These are phyloP conservation scores for Eleutherodactylus coqui DNA, from an alignment of 2,797 vertebrate genomes.

Conservation along the genomic window DNA sequence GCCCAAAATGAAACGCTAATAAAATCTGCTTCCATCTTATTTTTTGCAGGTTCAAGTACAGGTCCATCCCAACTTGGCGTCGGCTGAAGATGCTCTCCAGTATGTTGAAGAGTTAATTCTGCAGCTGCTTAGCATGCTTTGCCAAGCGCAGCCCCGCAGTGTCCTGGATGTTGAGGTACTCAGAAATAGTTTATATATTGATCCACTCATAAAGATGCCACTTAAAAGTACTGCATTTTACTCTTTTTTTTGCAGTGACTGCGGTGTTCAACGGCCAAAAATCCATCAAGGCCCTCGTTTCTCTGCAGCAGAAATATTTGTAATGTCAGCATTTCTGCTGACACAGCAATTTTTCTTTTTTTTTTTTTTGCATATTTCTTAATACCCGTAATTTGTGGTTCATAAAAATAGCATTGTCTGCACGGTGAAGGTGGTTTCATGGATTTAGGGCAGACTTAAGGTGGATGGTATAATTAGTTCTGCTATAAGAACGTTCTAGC, in stretches of 20 bases:
- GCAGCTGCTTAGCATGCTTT: conserved; percentile 92
- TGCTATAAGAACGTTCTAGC: no score
- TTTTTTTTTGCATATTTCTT: conserved; percentile 32
- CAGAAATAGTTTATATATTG: conserved; percentile 59
- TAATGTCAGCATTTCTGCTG: conserved; percentile 18
- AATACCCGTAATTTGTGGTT: conserved; percentile 14
- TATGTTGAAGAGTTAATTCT: conserved; percentile 97
- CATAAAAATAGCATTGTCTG: conserved; percentile 33
- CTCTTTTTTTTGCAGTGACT: conserved; percentile 49
- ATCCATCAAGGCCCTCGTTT: conserved; percentile 26
- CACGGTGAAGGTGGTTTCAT: conserved; percentile 5
- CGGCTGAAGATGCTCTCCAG: conserved; percentile 93
- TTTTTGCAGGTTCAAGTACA: conserved; percentile 87
- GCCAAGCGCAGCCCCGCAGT: conserved; percentile 92
- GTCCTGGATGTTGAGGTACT: conserved; percentile 91
- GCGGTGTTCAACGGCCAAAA: conserved; percentile 28
- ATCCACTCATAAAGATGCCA: conserved; percentile 56
- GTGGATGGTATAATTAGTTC: no score
- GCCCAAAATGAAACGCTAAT: not conserved
- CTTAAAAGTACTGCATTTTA: conserved; percentile 57
- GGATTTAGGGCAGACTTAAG: not conserved
- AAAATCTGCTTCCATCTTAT: not conserved
- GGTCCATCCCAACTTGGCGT: conserved; percentile 93
- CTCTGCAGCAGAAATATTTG: conserved; percentile 36
- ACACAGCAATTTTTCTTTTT: not conserved